A percentile compares a stretch with the other conserved stretches of the same genome.
These are phyloP conservation scores for Knipowitschia caucasica DNA, from an alignment of 2,797 vertebrate genomes.

Conservation along the genomic window DNA sequence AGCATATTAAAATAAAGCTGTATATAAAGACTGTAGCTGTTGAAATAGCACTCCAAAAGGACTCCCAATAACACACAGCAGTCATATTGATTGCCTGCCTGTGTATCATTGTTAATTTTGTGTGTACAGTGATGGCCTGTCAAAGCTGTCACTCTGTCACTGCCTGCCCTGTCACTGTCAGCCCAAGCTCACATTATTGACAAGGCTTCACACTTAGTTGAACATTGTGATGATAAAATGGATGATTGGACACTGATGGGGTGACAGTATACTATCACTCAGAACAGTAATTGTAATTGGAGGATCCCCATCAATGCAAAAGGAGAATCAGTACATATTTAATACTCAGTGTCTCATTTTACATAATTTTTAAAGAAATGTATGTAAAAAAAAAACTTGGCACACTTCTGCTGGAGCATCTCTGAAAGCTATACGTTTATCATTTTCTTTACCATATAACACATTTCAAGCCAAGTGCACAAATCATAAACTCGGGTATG, in stretches of 20 bases:
- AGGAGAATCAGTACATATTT: background rate
- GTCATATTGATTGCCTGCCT: background rate
- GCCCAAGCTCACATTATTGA: constrained; percentile 30
- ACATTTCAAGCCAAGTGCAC: too few relatives aligned
- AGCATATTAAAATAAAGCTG: too few relatives aligned
- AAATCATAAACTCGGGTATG: too few relatives aligned
- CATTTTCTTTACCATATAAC: too few relatives aligned
- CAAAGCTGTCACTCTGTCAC: constrained; percentile 17
- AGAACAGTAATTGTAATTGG: too few relatives aligned
- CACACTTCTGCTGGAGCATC: too few relatives aligned
- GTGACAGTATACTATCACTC: too few relatives aligned
- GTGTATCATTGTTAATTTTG: background rate
- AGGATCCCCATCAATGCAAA: background rate
- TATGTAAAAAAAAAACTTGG: too few relatives aligned
- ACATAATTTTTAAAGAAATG: too few relatives aligned
- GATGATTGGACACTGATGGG: constrained; percentile 24
- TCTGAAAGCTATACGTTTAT: too few relatives aligned
- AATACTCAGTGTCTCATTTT: too few relatives aligned
- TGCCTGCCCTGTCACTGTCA: background rate
- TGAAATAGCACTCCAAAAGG: background rate
- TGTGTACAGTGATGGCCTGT: constrained; percentile 22
- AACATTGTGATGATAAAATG: constrained; percentile 27
- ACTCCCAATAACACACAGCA: background rate
- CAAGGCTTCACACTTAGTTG: constrained; percentile 20
- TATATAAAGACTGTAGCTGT: background rate